Percentiles rank a stretch among this genome's conserved stretches.
Conservation (phyloP, 2,113 vertebrate species). For the Hyla sarda region DNA sequence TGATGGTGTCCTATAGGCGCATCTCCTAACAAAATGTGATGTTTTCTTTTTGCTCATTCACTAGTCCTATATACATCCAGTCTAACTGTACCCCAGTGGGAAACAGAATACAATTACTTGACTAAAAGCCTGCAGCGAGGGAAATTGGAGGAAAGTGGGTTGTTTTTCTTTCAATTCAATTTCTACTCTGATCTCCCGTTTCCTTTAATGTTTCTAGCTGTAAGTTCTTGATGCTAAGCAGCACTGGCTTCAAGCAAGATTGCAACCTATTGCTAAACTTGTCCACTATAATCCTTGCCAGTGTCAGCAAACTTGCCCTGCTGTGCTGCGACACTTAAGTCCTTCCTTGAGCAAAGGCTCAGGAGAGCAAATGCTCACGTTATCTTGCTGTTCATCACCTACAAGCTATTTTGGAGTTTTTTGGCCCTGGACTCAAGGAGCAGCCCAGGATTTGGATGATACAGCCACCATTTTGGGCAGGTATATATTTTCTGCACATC, state of each 20-base stretch:
- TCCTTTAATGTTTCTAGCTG: slow-evolving; percentile 60
- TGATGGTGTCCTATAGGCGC: not conserved
- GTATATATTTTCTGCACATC: slow-evolving; percentile 58
- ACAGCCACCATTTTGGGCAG: slow-evolving; percentile 58
- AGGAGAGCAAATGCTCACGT: slow-evolving; percentile 27
- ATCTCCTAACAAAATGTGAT: not conserved
- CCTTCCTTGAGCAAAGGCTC: slow-evolving; percentile 22
- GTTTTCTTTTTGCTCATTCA: not conserved
- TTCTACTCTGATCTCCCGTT: slow-evolving; percentile 59
- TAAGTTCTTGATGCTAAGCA: slow-evolving; percentile 59
- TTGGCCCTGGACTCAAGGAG: slow-evolving; percentile 59
- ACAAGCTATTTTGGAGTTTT: slow-evolving; percentile 55
- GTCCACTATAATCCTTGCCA: slow-evolving; percentile 60
- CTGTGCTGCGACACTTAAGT: slow-evolving; percentile 53
- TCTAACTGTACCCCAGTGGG: slow-evolving; percentile 29
- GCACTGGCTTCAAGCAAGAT: slow-evolving; percentile 61
- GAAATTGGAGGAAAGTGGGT: slow-evolving; percentile 53
- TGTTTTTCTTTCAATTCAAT: slow-evolving; percentile 55
- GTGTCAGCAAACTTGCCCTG: slow-evolving; percentile 58
- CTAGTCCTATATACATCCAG: not conserved
- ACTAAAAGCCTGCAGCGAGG: slow-evolving; percentile 45
- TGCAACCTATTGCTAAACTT: slow-evolving; percentile 59
- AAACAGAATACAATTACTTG: slow-evolving; percentile 31
- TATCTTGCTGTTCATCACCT: slow-evolving; percentile 27
- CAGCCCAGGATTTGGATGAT: slow-evolving; percentile 59